phyloP scores from a whole-genome alignment of 2,113 vertebrate species.

The Falcunculus frontatus region DNA sequence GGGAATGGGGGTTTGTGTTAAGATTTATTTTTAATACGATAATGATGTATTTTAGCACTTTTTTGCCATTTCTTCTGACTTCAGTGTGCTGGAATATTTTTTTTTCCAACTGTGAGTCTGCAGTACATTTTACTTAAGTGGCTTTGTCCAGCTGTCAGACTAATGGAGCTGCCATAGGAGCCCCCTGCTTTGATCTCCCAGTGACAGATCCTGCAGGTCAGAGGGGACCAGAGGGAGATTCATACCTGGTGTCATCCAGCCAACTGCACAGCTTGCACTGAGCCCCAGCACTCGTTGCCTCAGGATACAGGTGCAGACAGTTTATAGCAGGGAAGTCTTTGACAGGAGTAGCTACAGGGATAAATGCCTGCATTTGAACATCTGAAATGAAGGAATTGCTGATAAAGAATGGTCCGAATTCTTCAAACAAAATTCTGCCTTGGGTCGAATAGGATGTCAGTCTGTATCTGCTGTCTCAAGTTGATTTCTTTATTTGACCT shows the following conservation, averaged over 20 bases:
- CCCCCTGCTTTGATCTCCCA: constrained; percentile 47
- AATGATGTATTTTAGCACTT: not conserved
- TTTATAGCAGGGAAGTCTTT: constrained; percentile 42
- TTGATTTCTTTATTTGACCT: constrained; percentile 52
- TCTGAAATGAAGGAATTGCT: constrained; percentile 47
- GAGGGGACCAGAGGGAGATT: not conserved
- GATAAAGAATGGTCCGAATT: constrained; percentile 47
- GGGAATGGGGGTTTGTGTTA: not conserved
- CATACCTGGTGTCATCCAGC: not conserved
- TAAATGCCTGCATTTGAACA: constrained; percentile 54
- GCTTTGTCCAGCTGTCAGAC: not conserved
- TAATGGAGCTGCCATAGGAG: constrained; percentile 8
- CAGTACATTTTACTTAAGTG: not conserved
- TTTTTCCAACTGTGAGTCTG: not conserved
- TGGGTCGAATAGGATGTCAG: not conserved
- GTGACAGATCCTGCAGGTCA: constrained; percentile 38
- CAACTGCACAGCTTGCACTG: not conserved
- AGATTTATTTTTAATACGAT: not conserved
- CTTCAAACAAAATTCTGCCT: constrained; percentile 9
- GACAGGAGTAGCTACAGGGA: constrained; percentile 51
- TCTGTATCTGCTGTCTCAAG: constrained; percentile 31
- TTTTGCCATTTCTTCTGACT: not conserved
- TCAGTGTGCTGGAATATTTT: not conserved
- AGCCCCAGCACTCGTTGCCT: constrained; percentile 10
- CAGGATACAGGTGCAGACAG: constrained; percentile 44